Evolutionary conservation across 1,140 invertebrate species (phyloP).

Genomic region (Macrostomum lignano): DNA sequence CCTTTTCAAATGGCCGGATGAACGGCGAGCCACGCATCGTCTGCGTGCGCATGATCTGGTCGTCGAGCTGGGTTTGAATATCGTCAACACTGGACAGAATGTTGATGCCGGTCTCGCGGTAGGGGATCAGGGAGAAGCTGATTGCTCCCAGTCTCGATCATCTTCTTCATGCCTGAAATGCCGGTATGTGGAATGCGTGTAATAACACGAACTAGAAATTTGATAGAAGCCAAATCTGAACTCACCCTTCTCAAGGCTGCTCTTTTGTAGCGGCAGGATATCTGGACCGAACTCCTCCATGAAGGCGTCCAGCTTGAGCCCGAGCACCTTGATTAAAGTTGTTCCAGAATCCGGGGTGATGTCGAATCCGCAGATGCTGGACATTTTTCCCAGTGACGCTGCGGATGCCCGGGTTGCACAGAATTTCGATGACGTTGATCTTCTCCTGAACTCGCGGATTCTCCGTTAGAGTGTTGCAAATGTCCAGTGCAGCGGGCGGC

Average conservation of each 20-base stretch:
- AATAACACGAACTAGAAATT: no score
- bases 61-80: slow-evolving; percentile 26
- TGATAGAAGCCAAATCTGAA: no score
- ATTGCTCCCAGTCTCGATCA: slow-evolving; percentile 26
- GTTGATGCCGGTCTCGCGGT: slow-evolving; percentile 31
- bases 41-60: slow-evolving; percentile 29
- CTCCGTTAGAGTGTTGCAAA: no score
- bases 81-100: slow-evolving; percentile 28
- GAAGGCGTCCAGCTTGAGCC: slow-evolving; percentile 18
- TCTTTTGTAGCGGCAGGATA: no score
- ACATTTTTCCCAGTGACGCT: slow-evolving; percentile 26
- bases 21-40: slow-evolving; percentile 29
- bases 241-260: no score
- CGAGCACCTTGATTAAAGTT: slow-evolving; percentile 25
- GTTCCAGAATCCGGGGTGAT: slow-evolving; percentile 26
- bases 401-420: slow-evolving; percentile 26
- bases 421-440: slow-evolving; percentile 19
- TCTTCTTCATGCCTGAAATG: slow-evolving; percentile 24
- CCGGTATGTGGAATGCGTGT: no score
- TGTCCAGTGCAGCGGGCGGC: no score
- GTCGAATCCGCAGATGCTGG: slow-evolving; percentile 21
- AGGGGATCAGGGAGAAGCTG: slow-evolving; percentile 24
- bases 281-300: slow-evolving; percentile 29
- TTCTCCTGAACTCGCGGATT: no score
- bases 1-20: slow-evolving; percentile 31